Base-by-base conservation (phyloP, 2,113 vertebrate species). In the Balaeniceps rex region DNA sequence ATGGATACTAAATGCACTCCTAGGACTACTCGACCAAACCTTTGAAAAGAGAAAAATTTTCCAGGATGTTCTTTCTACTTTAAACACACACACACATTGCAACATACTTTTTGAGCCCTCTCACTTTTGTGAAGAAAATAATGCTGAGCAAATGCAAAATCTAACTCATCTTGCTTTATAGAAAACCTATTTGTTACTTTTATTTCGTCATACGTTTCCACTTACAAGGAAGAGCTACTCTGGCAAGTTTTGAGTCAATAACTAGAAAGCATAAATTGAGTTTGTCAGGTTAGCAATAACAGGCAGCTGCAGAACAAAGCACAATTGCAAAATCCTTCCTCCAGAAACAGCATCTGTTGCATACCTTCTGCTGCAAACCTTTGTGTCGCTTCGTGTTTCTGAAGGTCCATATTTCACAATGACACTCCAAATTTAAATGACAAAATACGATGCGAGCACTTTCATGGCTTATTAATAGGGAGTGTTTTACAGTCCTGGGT, bases 201-300 rank as follows among this genome's bases (percentile, higher is more conserved):
- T 51, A 70, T 80, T 93, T 80, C 46, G 63, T 29, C 58, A 83
- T 25, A 25, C 28, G 61, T 85, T 63, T 68, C 61, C 36, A 88
- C 34, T 71, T 77, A 74, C n/a, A 60, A 60, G 31, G 54, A 89
- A 85, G 82, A 90, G 58, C 57, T 60, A 28, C 24, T 74, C 44
- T 31, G 47, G 33, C 38, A 88, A 74, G 33, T 28, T 93, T 90
- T 55, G 74, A 89, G 58, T 83, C 88, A 71, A 22, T 91, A 93
- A 65, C 89, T 64, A 61, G 68, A 88, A 90, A 91, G 70, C 40
- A 75, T 87, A 89, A 97, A 98, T 83, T 44, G 66, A 69, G 69
- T 97, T 97, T 97, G 79, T 96, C 26, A 34, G 82, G 87, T 94
- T 91, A 96, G 91, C 93, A 94, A 57, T 70, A 95, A 94, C 46